Conservation (phyloP, 2,113 vertebrate genomes). For the Odontesthes bonariensis region DNA sequence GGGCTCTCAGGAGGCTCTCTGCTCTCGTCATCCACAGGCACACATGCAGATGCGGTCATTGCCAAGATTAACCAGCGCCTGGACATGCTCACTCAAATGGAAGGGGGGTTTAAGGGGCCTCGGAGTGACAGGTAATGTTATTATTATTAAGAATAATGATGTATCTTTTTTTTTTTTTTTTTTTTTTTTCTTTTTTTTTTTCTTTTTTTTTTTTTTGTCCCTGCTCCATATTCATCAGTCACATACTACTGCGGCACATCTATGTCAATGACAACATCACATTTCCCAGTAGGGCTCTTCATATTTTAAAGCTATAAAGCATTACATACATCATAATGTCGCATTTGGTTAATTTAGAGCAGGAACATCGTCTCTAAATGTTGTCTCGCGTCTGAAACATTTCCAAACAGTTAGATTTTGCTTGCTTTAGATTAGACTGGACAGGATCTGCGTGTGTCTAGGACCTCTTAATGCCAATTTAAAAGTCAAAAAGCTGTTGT, state of each 20-base stretch:
- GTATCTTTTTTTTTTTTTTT: not conserved
- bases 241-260: not conserved
- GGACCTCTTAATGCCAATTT: constrained; percentile 7
- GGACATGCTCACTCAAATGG: constrained; percentile 86
- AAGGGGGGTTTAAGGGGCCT: constrained; percentile 75
- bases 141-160: no score
- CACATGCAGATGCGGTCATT: constrained; percentile 86
- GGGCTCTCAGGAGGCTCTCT: constrained; percentile 71
- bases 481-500: not conserved
- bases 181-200: constrained; percentile 3
- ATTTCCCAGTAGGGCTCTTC: not conserved
- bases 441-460: not conserved
- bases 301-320: not conserved
- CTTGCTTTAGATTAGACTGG: not conserved
- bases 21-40: constrained; percentile 74
- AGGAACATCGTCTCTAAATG: not conserved
- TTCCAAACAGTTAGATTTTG: not conserved
- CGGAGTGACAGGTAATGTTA: constrained; percentile 80
- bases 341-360: not conserved
- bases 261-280: not conserved
- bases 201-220: no score
- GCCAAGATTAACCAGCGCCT: constrained; percentile 92
- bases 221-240: constrained; percentile 1
- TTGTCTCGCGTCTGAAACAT: not conserved
- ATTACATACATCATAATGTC: not conserved